Base-by-base conservation (phyloP, 2,113 vertebrate species). In the Mirza zaza region DNA sequence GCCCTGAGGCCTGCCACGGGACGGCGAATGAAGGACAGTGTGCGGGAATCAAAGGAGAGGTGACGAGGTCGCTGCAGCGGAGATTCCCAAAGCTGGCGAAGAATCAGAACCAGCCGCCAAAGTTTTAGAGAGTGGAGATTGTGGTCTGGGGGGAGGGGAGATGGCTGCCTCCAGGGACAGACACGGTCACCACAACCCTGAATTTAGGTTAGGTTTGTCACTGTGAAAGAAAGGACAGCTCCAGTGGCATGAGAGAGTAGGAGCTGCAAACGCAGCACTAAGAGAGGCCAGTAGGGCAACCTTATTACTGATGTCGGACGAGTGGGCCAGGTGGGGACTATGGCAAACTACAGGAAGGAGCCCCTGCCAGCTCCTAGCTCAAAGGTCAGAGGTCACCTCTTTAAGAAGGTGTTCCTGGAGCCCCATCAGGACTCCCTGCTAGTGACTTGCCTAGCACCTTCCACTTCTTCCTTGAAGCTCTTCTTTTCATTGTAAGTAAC, bases 11-110 rank as follows among this genome's bases (percentile, higher is more conserved):
- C 4, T 20, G 17, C 48, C 29, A 1, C 1, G 0, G 3, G 50
- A 45, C 0, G 4, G 57, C 29, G 42, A 50, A 25, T 15, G 15
- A 25, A 13, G 32, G n/a, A 12, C 0, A 1, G 3, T 5, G 8
- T 45, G 20, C 3, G 50, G 57, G 63, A 14, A n/a, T 70, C 13
- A 0, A 8, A 15, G 2, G 9, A 61, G 57, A 8, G 20, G 14
- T 18, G 32, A 29, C 10, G 36, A 50, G 42, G 32, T 15, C 52
- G 42, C 87, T 90, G 85, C 5, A 15, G 11, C 34, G 88, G 86
- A 80, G 55, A 45, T 5, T 15, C 36, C 36, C 9, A 45, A 34
- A 5, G 52, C 48, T 67, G 57, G 18, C 20, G 1, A 9, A 52
- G 11, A 32, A 17, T 68, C 39, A 48, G 68, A 48, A 34, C 25